Evolutionary conservation across 2,797 vertebrate species (phyloP), one percentile per base, ranked within the genome.

Genomic region (Melanotaenia maccullochi): DNA sequence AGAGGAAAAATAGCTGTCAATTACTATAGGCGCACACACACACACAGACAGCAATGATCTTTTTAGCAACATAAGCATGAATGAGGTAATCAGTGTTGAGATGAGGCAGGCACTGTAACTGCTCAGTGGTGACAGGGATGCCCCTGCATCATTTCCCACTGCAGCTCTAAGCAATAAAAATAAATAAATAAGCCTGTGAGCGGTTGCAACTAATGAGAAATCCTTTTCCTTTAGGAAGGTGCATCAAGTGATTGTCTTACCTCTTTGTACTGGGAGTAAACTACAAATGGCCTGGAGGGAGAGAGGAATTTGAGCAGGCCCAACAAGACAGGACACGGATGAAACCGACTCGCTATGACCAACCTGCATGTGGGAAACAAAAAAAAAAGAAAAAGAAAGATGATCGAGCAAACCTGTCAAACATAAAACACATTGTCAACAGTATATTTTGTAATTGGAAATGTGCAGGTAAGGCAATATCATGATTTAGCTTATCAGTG

Each of bases 221-320:
- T 11, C 38, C 0, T 4, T 68, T 28, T 18, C 60, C 36, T 57
- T 30, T 14, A 1, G 0, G 5, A 4, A 0, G 3, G n/a, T 16
- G 25, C 22, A 63, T 62, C 9, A 32, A 35, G 0, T 38, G 47
- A 60, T 36, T 66, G 54, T 44, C 82, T 93, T 94, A 99, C 98
- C 97, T 99, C 98, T 95, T 96, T 97, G 68, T 97, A 97, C 54
- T 99, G 98, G 80, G 96, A 97, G 91, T 97, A 98, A 51, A 96
- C 95, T 18, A 98, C 96, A 42, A 99, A 99, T 2, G 98, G 98
- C 82, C 98, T 95, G 52, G 98, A 99, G 47, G 98, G 97, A 65
- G 98, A 94, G 76, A 99, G 94, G 65, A 99, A 98, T 61, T 95
- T 95, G 82, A 99, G 57, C 63, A 99, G 90, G 30, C 94, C 85